A percentile compares a stretch with the other conserved stretches of the same genome.
These are phyloP conservation scores for Chondrosia reniformis DNA, from an alignment of 37 sponge, comb jelly and placozoan genomes.

Conservation along the genomic window DNA sequence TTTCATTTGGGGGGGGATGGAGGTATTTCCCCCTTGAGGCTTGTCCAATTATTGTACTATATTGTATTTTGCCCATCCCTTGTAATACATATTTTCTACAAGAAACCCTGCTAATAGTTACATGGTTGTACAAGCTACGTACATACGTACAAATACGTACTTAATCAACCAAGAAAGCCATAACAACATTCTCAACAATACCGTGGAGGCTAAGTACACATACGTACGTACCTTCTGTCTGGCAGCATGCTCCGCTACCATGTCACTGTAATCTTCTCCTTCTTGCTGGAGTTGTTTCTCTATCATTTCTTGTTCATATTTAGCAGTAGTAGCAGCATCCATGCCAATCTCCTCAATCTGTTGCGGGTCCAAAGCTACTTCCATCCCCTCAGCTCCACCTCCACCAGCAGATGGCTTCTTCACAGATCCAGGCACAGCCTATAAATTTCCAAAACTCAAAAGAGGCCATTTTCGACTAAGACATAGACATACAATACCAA, in stretches of 20 bases:
- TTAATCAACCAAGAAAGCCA: not conserved
- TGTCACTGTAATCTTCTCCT: conserved; percentile 84
- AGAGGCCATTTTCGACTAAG: too few relatives aligned
- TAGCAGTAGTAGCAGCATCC: conserved; percentile 84
- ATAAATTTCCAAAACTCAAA: too few relatives aligned
- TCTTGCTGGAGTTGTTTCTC: conserved; percentile 50
- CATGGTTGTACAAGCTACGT: too few relatives aligned
- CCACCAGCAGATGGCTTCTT: not conserved
- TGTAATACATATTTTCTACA: too few relatives aligned
- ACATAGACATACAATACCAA: not conserved
- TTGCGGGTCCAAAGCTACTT: conserved; percentile 81
- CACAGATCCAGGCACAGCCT: not conserved
- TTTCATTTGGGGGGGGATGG: not conserved
- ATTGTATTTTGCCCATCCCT: too few relatives aligned
- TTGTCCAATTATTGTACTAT: too few relatives aligned
- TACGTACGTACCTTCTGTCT: conserved; percentile 67
- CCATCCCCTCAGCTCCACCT: conserved; percentile 52
- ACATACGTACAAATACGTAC: not conserved
- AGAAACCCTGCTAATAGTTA: too few relatives aligned
- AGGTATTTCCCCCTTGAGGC: too few relatives aligned
- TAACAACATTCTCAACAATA: not conserved
- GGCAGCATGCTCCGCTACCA: conserved; percentile 91
- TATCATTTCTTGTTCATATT: conserved; percentile 78
- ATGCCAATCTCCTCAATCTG: conserved; percentile 88
- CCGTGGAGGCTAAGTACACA: too few relatives aligned